A percentile compares a stretch with the other conserved stretches of the same genome.
Conservation (phyloP, 2,888 invertebrate species). For the Congeria kusceri region DNA sequence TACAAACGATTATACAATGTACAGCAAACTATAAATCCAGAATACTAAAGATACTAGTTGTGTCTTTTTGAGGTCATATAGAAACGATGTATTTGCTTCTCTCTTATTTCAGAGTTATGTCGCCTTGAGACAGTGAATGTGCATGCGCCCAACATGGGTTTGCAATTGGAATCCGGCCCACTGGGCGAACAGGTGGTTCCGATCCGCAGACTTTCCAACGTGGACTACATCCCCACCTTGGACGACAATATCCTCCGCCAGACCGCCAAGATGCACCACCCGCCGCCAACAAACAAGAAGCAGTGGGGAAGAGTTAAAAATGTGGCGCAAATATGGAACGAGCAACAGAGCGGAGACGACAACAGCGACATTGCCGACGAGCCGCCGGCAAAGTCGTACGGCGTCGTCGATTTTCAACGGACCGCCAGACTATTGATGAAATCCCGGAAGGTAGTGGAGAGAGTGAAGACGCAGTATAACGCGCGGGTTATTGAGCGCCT, state of each 20-base stretch:
- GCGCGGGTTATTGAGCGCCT: constrained; percentile 13
- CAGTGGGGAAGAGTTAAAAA: constrained; percentile 54
- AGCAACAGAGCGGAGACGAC: background rate
- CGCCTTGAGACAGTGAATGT: no score
- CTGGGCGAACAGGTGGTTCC: no score
- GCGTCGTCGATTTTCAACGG: constrained; percentile 33
- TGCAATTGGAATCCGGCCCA: no score
- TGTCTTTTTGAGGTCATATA: no score
- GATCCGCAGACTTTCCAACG: background rate
- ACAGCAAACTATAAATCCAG: no score
- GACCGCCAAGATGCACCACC: background rate
- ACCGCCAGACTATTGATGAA: constrained; percentile 41
- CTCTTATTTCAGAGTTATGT: no score
- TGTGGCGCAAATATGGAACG: constrained; percentile 44
- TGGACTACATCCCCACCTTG: constrained; percentile 57
- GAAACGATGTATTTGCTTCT: no score
- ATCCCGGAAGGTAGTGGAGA: constrained; percentile 37
- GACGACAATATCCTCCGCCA: constrained; percentile 12
- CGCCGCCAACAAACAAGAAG: background rate
- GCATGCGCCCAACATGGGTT: no score
- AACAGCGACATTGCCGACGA: constrained; percentile 4
- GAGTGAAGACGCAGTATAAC: constrained; percentile 27
- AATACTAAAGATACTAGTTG: no score
- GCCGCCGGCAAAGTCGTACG: constrained; percentile 3
- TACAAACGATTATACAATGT: no score